Conservation (phyloP, 2,113 vertebrate species). For the Gopherus flavomarginatus region DNA sequence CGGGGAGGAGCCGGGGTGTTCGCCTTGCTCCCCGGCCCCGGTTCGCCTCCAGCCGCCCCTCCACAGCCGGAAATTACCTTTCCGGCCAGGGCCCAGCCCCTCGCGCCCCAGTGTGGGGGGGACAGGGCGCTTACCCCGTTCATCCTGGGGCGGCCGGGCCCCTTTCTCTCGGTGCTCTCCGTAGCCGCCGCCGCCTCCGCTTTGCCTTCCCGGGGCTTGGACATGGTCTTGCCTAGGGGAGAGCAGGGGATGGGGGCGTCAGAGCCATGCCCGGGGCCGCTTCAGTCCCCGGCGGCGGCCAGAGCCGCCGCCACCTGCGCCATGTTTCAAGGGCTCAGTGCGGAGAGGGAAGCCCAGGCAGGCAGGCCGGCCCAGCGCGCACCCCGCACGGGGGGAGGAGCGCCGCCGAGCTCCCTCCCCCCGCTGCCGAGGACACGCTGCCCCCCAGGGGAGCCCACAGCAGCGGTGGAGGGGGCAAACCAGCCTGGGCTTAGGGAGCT, state of each 20-base stretch:
- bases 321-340: constrained; percentile 83
- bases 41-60: neutral
- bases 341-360: constrained; percentile 49
- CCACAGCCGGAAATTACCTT: neutral
- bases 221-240: constrained; percentile 87
- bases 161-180: constrained; percentile 74
- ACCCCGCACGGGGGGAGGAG: constrained; percentile 50
- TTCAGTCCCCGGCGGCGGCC: constrained; percentile 67
- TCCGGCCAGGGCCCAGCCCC: too few species aligned
- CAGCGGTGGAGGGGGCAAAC: neutral
- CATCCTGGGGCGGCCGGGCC: constrained; percentile 79
- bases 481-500: neutral
- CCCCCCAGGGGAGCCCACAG: neutral
- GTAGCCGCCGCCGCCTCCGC: constrained; percentile 71
- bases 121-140: constrained; percentile 83
- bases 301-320: constrained; percentile 76
- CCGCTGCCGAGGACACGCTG: constrained; percentile 39
- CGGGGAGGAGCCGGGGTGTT: neutral
- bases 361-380: constrained; percentile 39
- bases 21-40: neutral
- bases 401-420: constrained; percentile 52
- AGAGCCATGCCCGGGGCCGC: constrained; percentile 62
- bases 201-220: constrained; percentile 72
- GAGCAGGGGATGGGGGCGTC: constrained; percentile 51
- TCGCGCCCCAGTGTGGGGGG: neutral